phyloP scores from a whole-genome alignment of 2,113 vertebrate genomes.

The Anser brachyrhynchus region DNA sequence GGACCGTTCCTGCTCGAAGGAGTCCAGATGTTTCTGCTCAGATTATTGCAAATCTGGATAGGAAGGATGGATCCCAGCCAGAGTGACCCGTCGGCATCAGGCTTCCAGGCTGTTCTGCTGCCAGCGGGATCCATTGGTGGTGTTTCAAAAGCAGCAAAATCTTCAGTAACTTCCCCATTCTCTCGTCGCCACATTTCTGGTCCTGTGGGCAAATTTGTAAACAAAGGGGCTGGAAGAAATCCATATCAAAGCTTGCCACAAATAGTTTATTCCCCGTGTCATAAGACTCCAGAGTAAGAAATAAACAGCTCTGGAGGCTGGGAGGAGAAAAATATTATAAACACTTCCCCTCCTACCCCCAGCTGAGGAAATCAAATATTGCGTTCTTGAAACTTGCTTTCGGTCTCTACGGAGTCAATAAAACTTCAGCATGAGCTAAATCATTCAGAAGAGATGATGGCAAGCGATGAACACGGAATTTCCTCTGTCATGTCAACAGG shows the following conservation, averaged over 20 bases:
- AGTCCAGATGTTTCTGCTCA: constrained; percentile 54
- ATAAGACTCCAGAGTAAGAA: constrained; percentile 22
- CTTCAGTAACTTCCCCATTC: constrained; percentile 8
- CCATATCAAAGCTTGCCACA: neutral
- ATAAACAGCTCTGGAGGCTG: constrained; percentile 11
- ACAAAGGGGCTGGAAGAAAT: constrained; percentile 39
- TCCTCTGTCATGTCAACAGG: neutral
- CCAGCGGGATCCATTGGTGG: neutral
- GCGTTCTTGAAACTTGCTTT: neutral
- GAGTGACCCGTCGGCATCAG: neutral
- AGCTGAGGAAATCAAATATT: neutral
- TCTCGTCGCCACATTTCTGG: neutral
- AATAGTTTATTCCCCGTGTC: constrained; percentile 25
- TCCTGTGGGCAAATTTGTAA: constrained; percentile 25
- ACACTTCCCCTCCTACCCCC: constrained; percentile 16
- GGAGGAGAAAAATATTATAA: neutral
- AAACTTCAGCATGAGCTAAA: neutral
- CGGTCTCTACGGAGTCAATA: neutral
- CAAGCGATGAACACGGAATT: neutral
- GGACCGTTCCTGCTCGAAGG: neutral
- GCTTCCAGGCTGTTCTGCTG: neutral
- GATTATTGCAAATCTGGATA: neutral
- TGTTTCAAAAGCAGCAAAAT: neutral
- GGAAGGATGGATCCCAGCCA: constrained; percentile 16
- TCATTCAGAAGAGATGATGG: neutral